Conservation (phyloP, 2,113 vertebrate species). For the Corythornis cristatus region DNA sequence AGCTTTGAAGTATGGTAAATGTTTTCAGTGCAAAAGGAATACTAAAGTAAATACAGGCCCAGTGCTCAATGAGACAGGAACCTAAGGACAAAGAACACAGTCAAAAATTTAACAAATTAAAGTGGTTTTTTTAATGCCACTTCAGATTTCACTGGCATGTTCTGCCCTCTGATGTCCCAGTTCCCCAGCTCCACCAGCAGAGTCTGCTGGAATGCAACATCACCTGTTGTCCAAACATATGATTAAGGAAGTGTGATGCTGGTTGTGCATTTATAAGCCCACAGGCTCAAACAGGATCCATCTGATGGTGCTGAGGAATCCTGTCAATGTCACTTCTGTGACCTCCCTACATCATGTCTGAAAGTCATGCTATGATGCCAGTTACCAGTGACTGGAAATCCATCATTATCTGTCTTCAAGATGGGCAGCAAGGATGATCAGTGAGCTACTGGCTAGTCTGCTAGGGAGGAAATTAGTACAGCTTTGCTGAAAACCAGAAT, state of each 20-base stretch:
- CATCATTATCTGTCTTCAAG: not conserved
- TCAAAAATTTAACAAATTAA: not conserved
- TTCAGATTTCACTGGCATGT: not conserved
- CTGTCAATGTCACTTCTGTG: not conserved
- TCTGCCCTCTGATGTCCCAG: not conserved
- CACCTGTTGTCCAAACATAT: fast-evolving
- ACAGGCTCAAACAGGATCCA: not conserved
- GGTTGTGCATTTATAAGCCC: not conserved
- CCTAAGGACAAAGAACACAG: not conserved
- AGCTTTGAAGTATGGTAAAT: not conserved
- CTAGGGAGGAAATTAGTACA: no score
- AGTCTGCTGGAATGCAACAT: not conserved
- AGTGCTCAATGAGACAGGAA: not conserved
- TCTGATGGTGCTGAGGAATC: not conserved
- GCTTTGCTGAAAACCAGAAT: no score
- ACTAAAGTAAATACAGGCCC: not conserved
- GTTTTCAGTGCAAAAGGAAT: not conserved
- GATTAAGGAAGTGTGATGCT: not conserved
- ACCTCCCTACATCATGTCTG: not conserved
- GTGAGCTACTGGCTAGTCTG: not conserved
- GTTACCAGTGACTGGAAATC: not conserved
- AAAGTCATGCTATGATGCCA: not conserved
- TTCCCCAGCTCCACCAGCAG: not conserved
- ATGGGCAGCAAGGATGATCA: not conserved
- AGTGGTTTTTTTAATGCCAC: no score